Conservation (phyloP, 2,888 invertebrate genomes). For the Vandiemenella viatica region DNA sequence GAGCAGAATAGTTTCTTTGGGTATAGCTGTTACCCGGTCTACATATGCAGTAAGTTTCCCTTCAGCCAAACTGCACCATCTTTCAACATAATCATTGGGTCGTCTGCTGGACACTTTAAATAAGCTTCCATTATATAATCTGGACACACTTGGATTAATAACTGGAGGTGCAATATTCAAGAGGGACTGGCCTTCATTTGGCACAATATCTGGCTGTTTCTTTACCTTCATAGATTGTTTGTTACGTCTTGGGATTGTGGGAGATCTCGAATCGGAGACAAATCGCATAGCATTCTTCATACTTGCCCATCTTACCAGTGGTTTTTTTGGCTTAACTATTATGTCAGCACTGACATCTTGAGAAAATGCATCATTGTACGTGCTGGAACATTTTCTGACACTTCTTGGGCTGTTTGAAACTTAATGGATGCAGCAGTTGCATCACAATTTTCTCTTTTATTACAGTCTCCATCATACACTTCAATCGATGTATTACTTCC, state of each 20-base stretch:
- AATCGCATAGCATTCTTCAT: conserved; percentile 11
- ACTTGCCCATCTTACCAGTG: conserved; percentile 18
- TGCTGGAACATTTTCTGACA: too few relatives aligned
- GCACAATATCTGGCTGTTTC: too few relatives aligned
- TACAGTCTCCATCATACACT: too few relatives aligned
- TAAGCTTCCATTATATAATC: conserved; percentile 38
- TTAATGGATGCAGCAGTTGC: too few relatives aligned
- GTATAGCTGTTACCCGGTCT: conserved; percentile 50
- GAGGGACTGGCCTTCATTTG: too few relatives aligned
- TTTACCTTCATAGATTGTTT: background rate
- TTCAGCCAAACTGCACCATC: conserved; percentile 55
- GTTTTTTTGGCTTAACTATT: background rate
- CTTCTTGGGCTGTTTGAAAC: too few relatives aligned
- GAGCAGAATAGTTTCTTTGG: conserved; percentile 55
- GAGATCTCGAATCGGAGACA: background rate
- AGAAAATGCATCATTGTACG: too few relatives aligned
- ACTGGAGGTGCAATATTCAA: background rate
- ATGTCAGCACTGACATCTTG: background rate
- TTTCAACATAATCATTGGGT: conserved; percentile 58
- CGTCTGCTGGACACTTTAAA: conserved; percentile 33
- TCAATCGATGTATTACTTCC: too few relatives aligned
- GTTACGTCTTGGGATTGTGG: background rate
- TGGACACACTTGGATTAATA: background rate
- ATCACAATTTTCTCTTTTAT: too few relatives aligned
- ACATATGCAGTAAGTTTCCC: conserved; percentile 56